Conservation (phyloP, 2,888 invertebrate genomes). For the Metallyticus violacea region DNA sequence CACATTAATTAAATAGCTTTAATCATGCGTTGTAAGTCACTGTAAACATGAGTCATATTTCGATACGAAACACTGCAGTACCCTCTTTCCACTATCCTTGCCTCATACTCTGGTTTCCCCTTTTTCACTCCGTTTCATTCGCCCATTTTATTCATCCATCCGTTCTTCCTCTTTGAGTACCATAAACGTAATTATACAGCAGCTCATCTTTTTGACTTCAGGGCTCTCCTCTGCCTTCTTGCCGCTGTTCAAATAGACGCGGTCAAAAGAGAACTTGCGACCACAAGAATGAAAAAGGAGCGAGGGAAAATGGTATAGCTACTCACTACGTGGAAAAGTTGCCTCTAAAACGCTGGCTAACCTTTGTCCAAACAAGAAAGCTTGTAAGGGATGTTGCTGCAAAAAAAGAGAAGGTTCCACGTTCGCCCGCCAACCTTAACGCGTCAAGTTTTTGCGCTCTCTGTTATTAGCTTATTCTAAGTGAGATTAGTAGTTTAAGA, state of each 20-base stretch:
- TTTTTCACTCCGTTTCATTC: not conserved
- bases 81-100: slow-evolving; percentile 1
- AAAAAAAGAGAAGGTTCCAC: not conserved
- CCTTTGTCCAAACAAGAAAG: not conserved
- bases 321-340: not conserved
- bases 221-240: slow-evolving; percentile 9
- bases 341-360: not conserved
- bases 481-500: too few relatives aligned
- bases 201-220: slow-evolving; percentile 16
- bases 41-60: slow-evolving; percentile 17
- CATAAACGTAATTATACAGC: slow-evolving; percentile 11
- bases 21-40: slow-evolving; percentile 11
- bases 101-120: not conserved
- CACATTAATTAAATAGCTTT: slow-evolving; percentile 7
- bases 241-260: not conserved
- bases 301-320: not conserved
- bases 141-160: not conserved
- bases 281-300: not conserved
- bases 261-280: slow-evolving; percentile 1
- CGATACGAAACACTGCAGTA: not conserved
- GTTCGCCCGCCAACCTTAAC: not conserved
- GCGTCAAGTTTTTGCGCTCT: not conserved
- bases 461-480: not conserved
- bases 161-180: slow-evolving; percentile 6
- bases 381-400: not conserved